A percentile compares a stretch with the other conserved stretches of the same genome.
These are phyloP conservation scores for Ondatra zibethicus DNA, from an alignment of 2,113 vertebrate genomes.

Conservation along the genomic window DNA sequence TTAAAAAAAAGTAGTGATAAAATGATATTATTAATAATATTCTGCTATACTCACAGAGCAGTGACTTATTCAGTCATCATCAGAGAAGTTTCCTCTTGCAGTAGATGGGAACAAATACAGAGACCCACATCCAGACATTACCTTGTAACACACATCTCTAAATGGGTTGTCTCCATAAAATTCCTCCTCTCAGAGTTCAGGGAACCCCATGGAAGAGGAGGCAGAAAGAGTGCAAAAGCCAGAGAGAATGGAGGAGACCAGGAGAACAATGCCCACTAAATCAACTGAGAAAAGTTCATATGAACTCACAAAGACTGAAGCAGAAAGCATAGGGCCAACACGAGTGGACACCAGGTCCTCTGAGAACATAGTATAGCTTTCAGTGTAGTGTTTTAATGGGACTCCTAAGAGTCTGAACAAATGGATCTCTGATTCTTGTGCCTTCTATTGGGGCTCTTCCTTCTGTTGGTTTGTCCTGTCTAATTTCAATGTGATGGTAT, in stretches of 20 bases:
- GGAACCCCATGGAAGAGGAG: not conserved
- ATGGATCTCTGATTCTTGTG: not conserved
- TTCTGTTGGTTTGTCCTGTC: not conserved
- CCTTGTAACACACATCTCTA: not conserved
- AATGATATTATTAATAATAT: not conserved
- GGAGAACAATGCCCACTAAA: not conserved
- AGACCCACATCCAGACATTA: not conserved
- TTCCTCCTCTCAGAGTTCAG: not conserved
- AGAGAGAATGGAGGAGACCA: not conserved
- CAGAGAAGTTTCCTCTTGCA: not conserved
- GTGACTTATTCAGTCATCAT: not conserved
- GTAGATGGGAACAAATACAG: not conserved
- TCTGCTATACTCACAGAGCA: not conserved
- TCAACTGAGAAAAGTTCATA: not conserved
- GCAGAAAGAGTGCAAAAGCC: not conserved
- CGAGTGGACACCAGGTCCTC: not conserved
- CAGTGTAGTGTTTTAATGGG: not conserved
- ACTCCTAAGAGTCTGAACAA: not conserved
- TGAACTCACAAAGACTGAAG: not conserved
- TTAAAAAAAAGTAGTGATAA: not conserved
- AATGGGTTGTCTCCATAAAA: not conserved
- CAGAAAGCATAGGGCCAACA: too few relatives aligned
- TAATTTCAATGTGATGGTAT: not conserved
- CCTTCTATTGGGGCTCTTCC: not conserved
- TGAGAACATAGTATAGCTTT: not conserved